Conservation (phyloP, 2,797 vertebrate genomes). For the Myripristis murdjan region DNA sequence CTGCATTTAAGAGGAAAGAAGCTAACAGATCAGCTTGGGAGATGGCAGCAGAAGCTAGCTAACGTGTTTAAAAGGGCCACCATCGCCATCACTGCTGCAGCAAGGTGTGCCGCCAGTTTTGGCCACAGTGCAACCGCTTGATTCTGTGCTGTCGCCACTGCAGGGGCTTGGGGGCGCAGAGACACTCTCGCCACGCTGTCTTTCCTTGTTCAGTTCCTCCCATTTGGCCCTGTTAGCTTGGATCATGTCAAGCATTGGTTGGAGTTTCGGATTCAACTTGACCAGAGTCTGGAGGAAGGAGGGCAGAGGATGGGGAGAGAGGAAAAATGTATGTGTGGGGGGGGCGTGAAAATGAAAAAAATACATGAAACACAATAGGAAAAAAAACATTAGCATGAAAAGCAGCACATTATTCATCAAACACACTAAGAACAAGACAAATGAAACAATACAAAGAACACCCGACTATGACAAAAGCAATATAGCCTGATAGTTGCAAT, state of each 20-base stretch:
- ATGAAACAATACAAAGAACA: constrained; percentile 35
- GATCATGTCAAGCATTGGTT: constrained; percentile 96
- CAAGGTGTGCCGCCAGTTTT: constrained; percentile 62
- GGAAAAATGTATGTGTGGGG: constrained; percentile 25
- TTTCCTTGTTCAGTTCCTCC: constrained; percentile 93
- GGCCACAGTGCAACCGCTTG: constrained; percentile 47
- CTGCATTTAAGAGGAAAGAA: constrained; percentile 70
- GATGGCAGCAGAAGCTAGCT: constrained; percentile 74
- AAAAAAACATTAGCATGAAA: constrained; percentile 14
- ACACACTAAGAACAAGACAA: constrained; percentile 34
- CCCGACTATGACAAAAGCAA: constrained; percentile 25
- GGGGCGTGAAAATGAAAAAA: neutral
- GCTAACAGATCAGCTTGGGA: constrained; percentile 36
- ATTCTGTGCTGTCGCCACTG: constrained; percentile 53
- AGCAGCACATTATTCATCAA: constrained; percentile 49
- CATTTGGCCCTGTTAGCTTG: constrained; percentile 92
- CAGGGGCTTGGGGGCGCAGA: constrained; percentile 60
- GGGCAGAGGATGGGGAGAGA: constrained; percentile 19
- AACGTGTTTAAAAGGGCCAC: constrained; percentile 59
- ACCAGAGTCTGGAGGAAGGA: constrained; percentile 89
- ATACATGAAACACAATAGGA: neutral
- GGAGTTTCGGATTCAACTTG: constrained; percentile 94
- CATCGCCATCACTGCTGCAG: constrained; percentile 50
- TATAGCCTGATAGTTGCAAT: constrained; percentile 34
- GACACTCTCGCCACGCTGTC: constrained; percentile 80